These are phyloP conservation scores for Zosterops lateralis DNA, from an alignment of 2,113 vertebrate species.

Conservation along the genomic window DNA sequence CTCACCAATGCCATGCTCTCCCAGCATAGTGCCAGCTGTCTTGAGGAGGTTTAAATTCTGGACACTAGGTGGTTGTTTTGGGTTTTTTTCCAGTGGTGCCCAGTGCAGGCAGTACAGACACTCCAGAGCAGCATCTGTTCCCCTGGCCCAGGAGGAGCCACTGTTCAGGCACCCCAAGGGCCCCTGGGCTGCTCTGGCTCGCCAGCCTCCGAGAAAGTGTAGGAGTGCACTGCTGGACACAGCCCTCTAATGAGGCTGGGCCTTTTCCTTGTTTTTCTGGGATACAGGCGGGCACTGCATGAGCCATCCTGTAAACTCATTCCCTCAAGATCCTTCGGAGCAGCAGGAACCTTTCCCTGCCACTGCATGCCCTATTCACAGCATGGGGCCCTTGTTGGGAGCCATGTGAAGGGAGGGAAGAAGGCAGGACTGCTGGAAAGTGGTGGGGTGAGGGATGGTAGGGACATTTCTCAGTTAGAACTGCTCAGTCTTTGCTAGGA, in stretches of 20 bases:
- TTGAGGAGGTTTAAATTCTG: background rate
- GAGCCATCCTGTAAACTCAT: background rate
- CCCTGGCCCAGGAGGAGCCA: background rate
- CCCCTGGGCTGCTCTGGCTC: background rate
- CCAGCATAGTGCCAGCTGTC: background rate
- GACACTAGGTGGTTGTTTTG: background rate
- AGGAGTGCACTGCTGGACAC: background rate
- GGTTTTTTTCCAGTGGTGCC: background rate
- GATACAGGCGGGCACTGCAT: background rate
- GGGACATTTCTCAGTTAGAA: background rate
- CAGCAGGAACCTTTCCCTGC: background rate
- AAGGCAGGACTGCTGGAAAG: background rate
- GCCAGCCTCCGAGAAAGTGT: background rate
- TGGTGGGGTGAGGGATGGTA: background rate
- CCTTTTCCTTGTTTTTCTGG: background rate
- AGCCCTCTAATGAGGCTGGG: background rate
- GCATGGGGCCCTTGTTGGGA: background rate
- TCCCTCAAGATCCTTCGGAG: background rate
- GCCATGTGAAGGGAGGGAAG: background rate
- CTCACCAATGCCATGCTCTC: background rate
- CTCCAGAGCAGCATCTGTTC: background rate
- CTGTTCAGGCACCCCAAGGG: background rate
- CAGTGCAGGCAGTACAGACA: background rate
- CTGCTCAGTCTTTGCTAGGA: background rate
- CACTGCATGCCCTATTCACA: background rate